Conservation (phyloP, 2,797 vertebrate species). For the Acrossocheilus fasciatus region DNA sequence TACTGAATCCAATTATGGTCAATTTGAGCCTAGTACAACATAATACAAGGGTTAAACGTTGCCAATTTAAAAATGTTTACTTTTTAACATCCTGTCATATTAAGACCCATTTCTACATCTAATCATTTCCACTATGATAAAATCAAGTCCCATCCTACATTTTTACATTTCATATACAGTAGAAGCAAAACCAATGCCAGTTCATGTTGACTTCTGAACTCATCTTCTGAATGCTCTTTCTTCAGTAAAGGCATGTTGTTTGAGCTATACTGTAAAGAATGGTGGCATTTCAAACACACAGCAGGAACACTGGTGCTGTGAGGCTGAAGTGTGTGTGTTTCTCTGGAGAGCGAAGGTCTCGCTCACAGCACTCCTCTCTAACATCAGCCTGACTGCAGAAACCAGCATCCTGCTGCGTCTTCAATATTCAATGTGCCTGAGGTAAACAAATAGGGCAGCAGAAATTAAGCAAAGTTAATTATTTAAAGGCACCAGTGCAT, state of each 20-base stretch:
- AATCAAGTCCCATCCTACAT: neutral
- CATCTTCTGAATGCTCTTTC: no score
- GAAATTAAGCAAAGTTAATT: conserved; percentile 65
- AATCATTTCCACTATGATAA: neutral
- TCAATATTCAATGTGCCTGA: conserved; percentile 60
- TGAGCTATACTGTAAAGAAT: no score
- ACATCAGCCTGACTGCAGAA: conserved; percentile 34
- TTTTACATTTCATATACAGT: neutral
- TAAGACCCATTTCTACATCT: neutral
- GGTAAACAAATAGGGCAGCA: conserved; percentile 63
- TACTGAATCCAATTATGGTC: no score
- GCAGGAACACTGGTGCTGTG: neutral
- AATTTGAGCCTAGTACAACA: no score
- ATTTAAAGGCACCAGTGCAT: conserved; percentile 60
- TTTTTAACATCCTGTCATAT: neutral
- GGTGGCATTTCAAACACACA: no score
- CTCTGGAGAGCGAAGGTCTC: conserved; percentile 29
- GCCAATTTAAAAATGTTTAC: neutral
- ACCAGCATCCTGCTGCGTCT: conserved; percentile 21
- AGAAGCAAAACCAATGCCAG: no score
- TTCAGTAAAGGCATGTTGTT: no score
- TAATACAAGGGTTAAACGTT: neutral
- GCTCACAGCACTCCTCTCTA: conserved; percentile 38
- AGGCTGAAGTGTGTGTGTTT: conserved; percentile 34
- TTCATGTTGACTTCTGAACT: no score